These are phyloP conservation scores for Pipra filicauda DNA, from an alignment of 2,113 vertebrate species.

Conservation along the genomic window DNA sequence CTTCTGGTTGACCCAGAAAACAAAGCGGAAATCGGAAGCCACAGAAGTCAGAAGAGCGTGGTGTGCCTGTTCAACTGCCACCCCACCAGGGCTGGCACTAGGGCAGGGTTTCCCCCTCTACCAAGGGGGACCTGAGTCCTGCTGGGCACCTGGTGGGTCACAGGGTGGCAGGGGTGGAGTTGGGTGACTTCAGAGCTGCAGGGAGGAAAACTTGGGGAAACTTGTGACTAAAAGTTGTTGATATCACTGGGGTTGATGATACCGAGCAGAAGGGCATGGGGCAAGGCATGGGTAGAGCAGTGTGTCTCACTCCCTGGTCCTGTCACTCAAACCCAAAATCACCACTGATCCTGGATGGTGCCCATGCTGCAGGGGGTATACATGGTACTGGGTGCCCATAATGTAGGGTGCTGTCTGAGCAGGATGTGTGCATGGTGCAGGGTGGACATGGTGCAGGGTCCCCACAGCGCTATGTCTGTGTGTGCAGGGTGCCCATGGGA, in stretches of 20 bases:
- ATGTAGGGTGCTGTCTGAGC: not conserved
- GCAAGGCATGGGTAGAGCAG: not conserved
- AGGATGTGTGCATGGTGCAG: not conserved
- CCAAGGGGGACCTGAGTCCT: not conserved
- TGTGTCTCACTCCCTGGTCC: not conserved
- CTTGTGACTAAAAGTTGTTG: not conserved
- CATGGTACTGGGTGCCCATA: not conserved
- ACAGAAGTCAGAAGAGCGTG: not conserved
- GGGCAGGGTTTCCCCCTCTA: not conserved
- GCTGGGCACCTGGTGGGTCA: rapidly evolving
- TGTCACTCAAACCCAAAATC: rapidly evolving
- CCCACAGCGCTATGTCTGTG: not conserved
- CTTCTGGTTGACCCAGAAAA: not conserved
- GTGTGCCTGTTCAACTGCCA: rapidly evolving
- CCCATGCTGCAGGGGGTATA: not conserved
- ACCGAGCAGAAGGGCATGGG: not conserved
- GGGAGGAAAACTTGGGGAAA: not conserved
- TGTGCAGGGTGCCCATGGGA: rapidly evolving
- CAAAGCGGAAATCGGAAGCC: not conserved
- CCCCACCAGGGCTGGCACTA: rapidly evolving
- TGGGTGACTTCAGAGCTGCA: not conserved
- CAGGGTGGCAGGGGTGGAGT: not conserved
- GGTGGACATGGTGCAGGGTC: not conserved
- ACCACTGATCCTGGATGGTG: not conserved
- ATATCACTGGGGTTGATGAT: not conserved